A percentile compares a stretch with the other conserved stretches of the same genome.
Conservation (phyloP, 2,113 vertebrate genomes). For the Hippocampus mohnikei region DNA sequence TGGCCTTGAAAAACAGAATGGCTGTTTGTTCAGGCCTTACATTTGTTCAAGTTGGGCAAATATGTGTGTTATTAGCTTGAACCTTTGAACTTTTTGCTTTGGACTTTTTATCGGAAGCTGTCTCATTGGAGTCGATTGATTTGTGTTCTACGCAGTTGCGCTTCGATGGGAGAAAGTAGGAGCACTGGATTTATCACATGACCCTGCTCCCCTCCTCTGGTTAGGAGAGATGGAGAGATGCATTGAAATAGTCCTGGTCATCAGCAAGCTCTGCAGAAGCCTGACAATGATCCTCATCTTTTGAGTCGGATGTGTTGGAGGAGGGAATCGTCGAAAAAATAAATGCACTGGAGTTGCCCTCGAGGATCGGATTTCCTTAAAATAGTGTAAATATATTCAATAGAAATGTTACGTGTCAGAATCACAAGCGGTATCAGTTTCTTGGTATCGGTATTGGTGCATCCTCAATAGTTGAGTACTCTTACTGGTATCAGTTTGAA, state of each 20-base stretch:
- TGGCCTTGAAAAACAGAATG: slow-evolving; percentile 32
- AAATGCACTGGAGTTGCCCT: no score
- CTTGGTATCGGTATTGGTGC: no score
- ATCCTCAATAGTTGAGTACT: no score
- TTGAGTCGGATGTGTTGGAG: no score
- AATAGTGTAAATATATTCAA: no score
- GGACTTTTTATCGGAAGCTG: background rate
- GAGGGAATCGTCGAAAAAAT: no score
- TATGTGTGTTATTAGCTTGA: background rate
- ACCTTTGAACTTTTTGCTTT: background rate
- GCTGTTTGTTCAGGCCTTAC: background rate
- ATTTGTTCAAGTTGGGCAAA: background rate
- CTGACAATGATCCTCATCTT: no score
- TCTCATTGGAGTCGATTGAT: slow-evolving; percentile 38
- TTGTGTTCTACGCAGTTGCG: slow-evolving; percentile 38
- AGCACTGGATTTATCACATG: slow-evolving; percentile 28
- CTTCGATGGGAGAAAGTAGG: slow-evolving; percentile 27
- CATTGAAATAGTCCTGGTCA: background rate
- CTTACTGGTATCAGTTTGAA: no score
- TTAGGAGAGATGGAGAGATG: background rate
- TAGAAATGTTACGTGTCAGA: no score
- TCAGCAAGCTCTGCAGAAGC: no score
- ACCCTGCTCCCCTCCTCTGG: background rate
- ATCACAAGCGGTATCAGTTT: no score
- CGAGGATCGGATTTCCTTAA: no score